Conservation (phyloP, 2,888 invertebrate species). For the Ophioninae sp. region DNA sequence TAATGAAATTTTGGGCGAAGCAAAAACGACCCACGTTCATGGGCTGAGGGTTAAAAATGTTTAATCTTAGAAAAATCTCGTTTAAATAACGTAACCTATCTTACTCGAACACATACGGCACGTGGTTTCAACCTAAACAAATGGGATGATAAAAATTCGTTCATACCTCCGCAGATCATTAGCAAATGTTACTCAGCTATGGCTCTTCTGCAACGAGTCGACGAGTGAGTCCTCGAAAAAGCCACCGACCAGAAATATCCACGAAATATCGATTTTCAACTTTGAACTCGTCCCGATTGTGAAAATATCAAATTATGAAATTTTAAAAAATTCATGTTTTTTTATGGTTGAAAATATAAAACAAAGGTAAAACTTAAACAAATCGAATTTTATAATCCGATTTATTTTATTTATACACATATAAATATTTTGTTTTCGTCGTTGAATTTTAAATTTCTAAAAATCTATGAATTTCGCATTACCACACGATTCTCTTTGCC, state of each 20-base stretch:
- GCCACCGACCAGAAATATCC: neutral
- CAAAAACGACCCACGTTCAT: no score
- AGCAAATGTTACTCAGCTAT: constrained; percentile 62
- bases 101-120: no score
- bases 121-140: neutral
- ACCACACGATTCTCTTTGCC: constrained; percentile 84
- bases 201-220: constrained; percentile 56
- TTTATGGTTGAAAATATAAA: no score
- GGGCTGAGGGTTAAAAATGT: no score
- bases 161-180: constrained; percentile 52
- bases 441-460: neutral
- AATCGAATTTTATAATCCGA: no score
- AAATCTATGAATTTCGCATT: constrained; percentile 69
- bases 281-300: neutral
- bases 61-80: no score
- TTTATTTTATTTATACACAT: neutral
- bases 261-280: neutral
- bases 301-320: no score
- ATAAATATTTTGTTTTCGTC: neutral
- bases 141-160: neutral
- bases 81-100: no score
- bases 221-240: constrained; percentile 41
- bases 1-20: no score
- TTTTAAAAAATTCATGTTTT: no score
- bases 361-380: no score